These are phyloP conservation scores for Alectoris magna DNA, from an alignment of 2,797 vertebrate species.

Conservation along the genomic window DNA sequence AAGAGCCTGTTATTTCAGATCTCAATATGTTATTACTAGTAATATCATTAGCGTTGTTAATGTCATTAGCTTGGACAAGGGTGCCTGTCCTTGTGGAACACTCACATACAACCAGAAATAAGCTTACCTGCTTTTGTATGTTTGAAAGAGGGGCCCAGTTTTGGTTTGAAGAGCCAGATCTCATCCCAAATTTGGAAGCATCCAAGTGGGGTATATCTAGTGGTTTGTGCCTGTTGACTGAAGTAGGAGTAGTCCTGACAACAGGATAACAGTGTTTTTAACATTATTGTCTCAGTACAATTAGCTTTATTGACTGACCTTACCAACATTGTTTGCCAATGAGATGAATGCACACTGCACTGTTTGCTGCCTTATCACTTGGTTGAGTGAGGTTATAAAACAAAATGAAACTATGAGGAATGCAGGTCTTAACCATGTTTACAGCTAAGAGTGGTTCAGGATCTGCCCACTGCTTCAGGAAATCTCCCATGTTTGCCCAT, in stretches of 20 bases:
- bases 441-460: background rate
- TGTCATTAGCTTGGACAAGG: background rate
- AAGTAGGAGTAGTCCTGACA: background rate
- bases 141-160: background rate
- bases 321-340: background rate
- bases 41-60: background rate
- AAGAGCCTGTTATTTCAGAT: background rate
- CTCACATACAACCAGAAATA: background rate
- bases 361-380: conserved; percentile 24
- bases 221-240: background rate
- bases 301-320: conserved; percentile 39
- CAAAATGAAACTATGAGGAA: background rate
- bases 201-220: background rate
- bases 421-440: background rate
- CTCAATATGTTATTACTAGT: background rate
- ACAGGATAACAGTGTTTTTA: background rate
- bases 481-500: background rate
- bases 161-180: background rate
- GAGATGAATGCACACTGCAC: background rate
- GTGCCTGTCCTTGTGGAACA: background rate
- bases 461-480: background rate
- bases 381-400: conserved; percentile 27
- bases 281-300: background rate
- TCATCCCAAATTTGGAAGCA: background rate
- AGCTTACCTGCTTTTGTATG: background rate